Percentiles rank a stretch among this genome's conserved stretches.
Evolutionary conservation across 2,113 vertebrate species (phyloP).

Genomic region (Genyomyrus donnyi): DNA sequence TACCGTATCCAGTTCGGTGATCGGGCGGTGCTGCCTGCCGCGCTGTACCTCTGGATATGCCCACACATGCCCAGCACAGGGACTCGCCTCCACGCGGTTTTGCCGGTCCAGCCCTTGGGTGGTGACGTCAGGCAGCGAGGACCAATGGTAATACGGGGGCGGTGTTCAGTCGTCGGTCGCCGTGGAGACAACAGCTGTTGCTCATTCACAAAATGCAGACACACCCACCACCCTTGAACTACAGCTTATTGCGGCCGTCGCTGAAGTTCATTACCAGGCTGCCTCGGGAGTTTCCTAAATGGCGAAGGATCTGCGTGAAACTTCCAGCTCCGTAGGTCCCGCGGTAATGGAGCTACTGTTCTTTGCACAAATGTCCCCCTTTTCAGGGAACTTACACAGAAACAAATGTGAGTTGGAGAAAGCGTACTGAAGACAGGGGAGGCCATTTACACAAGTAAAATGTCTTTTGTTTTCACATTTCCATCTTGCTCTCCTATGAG

Average conservation of each 20-base stretch:
- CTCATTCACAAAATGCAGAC: conserved; percentile 26
- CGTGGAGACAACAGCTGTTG: conserved; percentile 5
- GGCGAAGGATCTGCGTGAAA: not conserved
- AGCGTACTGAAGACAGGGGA: not conserved
- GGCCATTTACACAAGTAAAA: not conserved
- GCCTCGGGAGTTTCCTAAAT: not conserved
- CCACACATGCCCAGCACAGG: conserved; percentile 65
- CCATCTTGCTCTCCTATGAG: not conserved
- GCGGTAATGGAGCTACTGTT: not conserved
- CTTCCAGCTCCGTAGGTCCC: not conserved
- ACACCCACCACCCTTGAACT: not conserved
- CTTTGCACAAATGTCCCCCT: not conserved
- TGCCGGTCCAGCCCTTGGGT: conserved; percentile 43
- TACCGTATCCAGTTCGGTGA: conserved; percentile 26
- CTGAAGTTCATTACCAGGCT: not conserved
- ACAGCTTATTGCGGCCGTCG: not conserved
- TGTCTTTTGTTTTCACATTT: not conserved
- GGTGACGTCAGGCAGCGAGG: conserved; percentile 40
- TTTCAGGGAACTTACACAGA: not conserved
- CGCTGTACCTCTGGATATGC: conserved; percentile 61
- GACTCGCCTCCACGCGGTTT: conserved; percentile 42
- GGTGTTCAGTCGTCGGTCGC: not conserved
- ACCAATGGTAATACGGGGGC: conserved; percentile 25
- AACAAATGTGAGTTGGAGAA: not conserved
- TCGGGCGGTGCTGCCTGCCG: not conserved